Base-by-base conservation (phyloP, 2,113 vertebrate species). In the Chiloscyllium plagiosum region DNA sequence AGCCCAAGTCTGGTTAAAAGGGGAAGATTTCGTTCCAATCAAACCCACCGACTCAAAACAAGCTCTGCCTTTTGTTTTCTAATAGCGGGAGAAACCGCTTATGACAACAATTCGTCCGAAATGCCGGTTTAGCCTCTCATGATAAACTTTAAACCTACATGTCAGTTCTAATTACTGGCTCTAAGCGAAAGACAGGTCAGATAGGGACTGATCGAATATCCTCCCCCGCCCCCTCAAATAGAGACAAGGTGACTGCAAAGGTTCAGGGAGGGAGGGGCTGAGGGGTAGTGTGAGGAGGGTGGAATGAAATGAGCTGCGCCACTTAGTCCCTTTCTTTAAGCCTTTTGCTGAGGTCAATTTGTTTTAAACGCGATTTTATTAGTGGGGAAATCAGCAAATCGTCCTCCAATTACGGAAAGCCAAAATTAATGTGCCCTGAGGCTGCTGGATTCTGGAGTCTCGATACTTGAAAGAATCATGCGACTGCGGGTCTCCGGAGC, bases 371-470 rank as follows among this genome's bases (percentile, higher is more conserved):
- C 96, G 97, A 97, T 97, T 97, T 98, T 98, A 98, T 97, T 97
- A 98, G 97, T 97, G 97, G 96, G 96, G 96, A 97, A 97, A 98
- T 98, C 98, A 97, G 97, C 97, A 98, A 98, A 97, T 96, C 96
- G 92, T 97, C 97, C 96, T 65, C 97, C 98, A 98, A 98, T 98
- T 98, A 98, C 97, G 97, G 97, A 97, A 61, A 98, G 97, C 97
- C 97, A 97, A 98, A 98, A 98, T 97, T 97, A 97, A 98, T 97
- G 97, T 96, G 97, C 97, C 98, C 97, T 0, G 96, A 97, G 98
- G 98, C 98, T 96, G 96, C 97, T 96, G 96, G 95, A 96, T 96
- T 96, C 96, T 96, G 5, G 89, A 96, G 96, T 96, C 96, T 96
- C 96, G 96, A 96, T 97, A 97, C 92, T 96, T 96, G 95, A 22